Evolutionary conservation across 2,888 invertebrate genomes (phyloP).

Genomic region (Melanophora roralis): DNA sequence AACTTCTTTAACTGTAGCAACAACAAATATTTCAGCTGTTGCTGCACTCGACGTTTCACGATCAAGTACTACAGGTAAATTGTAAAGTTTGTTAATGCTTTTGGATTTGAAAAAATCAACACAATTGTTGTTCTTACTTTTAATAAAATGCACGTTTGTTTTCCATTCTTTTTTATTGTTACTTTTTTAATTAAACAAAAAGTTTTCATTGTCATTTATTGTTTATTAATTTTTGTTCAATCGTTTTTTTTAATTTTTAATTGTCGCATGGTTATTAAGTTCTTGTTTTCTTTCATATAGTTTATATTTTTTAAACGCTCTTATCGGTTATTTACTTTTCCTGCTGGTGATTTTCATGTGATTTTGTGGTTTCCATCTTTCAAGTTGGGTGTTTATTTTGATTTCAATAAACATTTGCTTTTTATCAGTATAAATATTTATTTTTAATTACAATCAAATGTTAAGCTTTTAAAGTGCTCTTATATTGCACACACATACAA

Average conservation of each 20-base stretch:
- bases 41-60: constrained; percentile 9
- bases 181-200: neutral
- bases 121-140: constrained; percentile 13
- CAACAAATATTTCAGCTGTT: neutral
- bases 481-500: no score
- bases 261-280: constrained; percentile 25
- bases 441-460: constrained; percentile 7
- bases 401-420: constrained; percentile 14
- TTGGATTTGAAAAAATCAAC: neutral
- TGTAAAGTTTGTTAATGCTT: neutral
- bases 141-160: constrained; percentile 37
- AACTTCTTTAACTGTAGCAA: neutral
- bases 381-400: constrained; percentile 14
- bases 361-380: constrained; percentile 14
- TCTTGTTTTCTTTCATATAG: constrained; percentile 43
- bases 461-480: neutral
- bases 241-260: constrained; percentile 10
- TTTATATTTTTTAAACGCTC: constrained; percentile 41
- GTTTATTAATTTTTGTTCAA: constrained; percentile 49
- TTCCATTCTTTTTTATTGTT: constrained; percentile 4
- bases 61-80: constrained; percentile 48
- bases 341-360: constrained; percentile 17
- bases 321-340: constrained; percentile 33
- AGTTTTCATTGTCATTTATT: constrained; percentile 14
- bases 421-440: constrained; percentile 52